Base-by-base conservation (phyloP, 2,113 vertebrate species). In the Eublepharis macularius region DNA sequence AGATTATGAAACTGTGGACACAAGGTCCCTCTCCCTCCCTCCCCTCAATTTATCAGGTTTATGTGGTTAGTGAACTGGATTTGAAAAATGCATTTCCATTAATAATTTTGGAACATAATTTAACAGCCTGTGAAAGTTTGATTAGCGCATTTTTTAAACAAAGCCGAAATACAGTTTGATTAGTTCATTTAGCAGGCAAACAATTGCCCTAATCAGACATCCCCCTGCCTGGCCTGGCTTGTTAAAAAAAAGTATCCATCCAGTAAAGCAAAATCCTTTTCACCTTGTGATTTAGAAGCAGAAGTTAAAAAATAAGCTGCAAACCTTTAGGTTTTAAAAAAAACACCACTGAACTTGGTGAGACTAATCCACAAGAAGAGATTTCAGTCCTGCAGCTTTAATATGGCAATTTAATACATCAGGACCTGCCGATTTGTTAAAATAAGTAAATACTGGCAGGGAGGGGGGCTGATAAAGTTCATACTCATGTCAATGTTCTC, bases 121-220 rank as follows among this genome's bases (percentile, higher is more conserved):
- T 72, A 81, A 81, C 47, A 39, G 66, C 45, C 66, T 41, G 69
- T 39, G 17, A n/a, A 81, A 54, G 21, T 54, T 54, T 81, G 49
- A 81, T 81, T 72, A 72, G 24, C 66, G 5, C 66, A 51, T 10
- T 32, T n/a, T 81, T 81, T 57, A 54, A 81, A 72, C 66, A 70
- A 81, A 72, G 49, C n/a, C 66, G 36, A 72, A 54, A 36, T 32
- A 72, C 29, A 34, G n/a, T 81, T 81, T 81, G 66, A 81, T 81
- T 81, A 39, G 34, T 72, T 81, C 68, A 32, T 54, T 81, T 81
- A 70, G 36, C 24, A 54, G 26, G 80, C 47, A 32, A 72, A 81
- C 66, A 39, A 70, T 34, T 17, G 36, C 12, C 7, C 80, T 81
- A 72, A 81, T 70, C 47, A 81, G 70, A 72, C 8, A 32, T 41